Evolutionary conservation across 2,888 invertebrate genomes (phyloP), one percentile per base, ranked within the genome.

Genomic region (Polia nebulosa): DNA sequence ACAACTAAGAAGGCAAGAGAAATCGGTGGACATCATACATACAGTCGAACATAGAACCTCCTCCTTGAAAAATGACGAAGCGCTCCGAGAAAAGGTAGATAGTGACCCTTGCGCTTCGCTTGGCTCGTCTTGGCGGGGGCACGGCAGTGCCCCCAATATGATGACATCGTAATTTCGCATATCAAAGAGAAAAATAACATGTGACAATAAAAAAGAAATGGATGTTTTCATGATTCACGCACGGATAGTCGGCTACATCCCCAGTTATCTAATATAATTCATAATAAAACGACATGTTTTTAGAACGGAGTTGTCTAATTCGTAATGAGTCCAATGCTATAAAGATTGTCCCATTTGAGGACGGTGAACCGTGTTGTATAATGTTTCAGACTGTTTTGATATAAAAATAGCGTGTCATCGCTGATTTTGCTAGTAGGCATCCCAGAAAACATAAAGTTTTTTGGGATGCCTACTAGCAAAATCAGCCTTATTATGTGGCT

Each of bases 231-330:
- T 76, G 65, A 66, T 57, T 74, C 52, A 60, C 11, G 51, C 32
- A 20, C 51, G 27, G 20, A 25, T 9, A 41, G 39, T n/a, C 17
- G 20, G 20, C 44, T 15, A 51, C 11, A 47, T 47, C 9, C 36
- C 45, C 44, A 20, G 61, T 83, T 76, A 80, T 78, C 70, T 82
- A 70, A 83, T 72, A 60, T 69, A 71, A 71, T 22, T 72, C 59
- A 44, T 69, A 69, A 67, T 58, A 72, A 69, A 76, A 76, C 25
- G 25, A 29, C 44, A 22, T 57, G 57, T 67, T 73, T 55, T 55
- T 63, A 17, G 53, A 8, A 53, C 39, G 22, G 1, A 68, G 59
- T 34, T 13, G 45, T 49, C 53, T 64, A 15, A 36, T 61, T 68
- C 44, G 25, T 62, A 73, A 53, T 39, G 57, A 62, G 76, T 61